phyloP scores from a whole-genome alignment of 2,888 invertebrate species.

The Pandemis cinnamomeana region DNA sequence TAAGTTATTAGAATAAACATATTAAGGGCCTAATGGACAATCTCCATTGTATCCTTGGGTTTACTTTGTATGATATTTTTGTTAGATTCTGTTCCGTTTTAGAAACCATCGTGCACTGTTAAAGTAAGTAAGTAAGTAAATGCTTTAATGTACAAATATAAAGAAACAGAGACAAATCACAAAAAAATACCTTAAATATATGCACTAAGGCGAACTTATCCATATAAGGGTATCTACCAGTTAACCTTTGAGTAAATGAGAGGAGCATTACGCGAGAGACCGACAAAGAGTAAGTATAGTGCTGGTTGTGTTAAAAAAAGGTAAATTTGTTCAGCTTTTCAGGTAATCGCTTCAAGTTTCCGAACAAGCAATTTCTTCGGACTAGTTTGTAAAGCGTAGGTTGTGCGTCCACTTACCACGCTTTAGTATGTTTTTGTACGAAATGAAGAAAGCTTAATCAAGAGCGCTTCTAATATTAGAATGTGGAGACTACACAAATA shows the following conservation, averaged over 20 bases:
- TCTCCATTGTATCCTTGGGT: background rate
- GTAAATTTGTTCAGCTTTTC: background rate
- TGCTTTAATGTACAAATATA: too few relatives aligned
- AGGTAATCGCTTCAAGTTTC: background rate
- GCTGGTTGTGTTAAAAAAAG: too few relatives aligned
- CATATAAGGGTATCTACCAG: too few relatives aligned
- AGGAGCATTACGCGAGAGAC: too few relatives aligned
- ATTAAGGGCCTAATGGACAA: background rate
- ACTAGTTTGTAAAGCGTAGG: background rate
- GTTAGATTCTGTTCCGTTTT: too few relatives aligned
- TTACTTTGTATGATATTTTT: background rate
- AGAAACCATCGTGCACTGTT: too few relatives aligned
- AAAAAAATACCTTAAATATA: too few relatives aligned
- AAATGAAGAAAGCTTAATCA: background rate
- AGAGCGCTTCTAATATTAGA: background rate
- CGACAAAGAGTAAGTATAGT: too few relatives aligned
- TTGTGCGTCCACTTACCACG: background rate
- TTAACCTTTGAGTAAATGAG: too few relatives aligned
- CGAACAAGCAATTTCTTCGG: background rate
- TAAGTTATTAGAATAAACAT: background rate
- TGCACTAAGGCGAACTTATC: too few relatives aligned
- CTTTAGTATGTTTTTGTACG: conserved; percentile 1
- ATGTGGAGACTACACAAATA: background rate
- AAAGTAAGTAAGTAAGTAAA: too few relatives aligned
- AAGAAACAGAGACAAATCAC: too few relatives aligned